Conservation (phyloP, 2,113 vertebrate species). For the Agapornis roseicollis region DNA sequence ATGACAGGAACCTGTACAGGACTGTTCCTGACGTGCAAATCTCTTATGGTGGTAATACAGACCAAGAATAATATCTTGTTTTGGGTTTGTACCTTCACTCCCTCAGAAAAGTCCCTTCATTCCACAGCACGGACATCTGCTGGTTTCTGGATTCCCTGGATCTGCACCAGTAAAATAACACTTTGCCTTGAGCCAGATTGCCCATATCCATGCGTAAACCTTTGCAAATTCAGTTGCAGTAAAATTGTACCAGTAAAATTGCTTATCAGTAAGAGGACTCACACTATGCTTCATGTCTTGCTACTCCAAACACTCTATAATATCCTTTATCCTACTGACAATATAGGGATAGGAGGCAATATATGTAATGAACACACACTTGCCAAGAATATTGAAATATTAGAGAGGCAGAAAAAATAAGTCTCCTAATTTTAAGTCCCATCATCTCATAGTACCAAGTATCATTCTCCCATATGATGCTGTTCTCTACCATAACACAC, state of each 20-base stretch:
- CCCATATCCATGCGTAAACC: not conserved
- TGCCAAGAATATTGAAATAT: not conserved
- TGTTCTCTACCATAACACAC: not conserved
- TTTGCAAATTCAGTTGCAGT: not conserved
- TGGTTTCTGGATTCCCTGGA: not conserved
- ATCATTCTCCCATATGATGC: not conserved
- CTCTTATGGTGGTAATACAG: not conserved
- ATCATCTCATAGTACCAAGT: not conserved
- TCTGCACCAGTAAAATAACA: not conserved
- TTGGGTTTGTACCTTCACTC: not conserved
- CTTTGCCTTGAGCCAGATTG: not conserved
- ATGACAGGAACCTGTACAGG: not conserved
- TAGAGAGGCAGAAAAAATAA: not conserved
- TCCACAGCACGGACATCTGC: not conserved
- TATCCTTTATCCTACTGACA: not conserved
- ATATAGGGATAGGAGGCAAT: not conserved
- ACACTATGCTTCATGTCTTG: not conserved
- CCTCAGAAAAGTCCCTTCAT: not conserved
- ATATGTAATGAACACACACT: not conserved
- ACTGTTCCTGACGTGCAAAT: not conserved
- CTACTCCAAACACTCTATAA: not conserved
- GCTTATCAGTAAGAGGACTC: not conserved
- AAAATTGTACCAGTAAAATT: not conserved
- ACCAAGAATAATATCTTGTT: not conserved
- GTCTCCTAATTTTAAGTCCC: not conserved